Conservation (phyloP, 2,797 vertebrate genomes). For the Oreochromis mossambicus region DNA sequence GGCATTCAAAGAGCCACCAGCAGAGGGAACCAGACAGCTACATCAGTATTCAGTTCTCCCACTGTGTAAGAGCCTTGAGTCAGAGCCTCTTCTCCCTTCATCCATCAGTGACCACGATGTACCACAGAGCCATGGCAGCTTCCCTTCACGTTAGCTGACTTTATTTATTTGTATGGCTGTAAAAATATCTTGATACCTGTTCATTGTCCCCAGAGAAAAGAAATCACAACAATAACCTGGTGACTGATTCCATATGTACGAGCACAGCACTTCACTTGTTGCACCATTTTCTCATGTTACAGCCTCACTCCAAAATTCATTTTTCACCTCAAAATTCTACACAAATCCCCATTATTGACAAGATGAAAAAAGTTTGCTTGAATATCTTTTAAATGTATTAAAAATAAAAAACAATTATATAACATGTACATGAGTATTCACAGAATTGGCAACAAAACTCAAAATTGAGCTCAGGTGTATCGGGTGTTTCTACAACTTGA, state of each 20-base stretch:
- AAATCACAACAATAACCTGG: background rate
- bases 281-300: background rate
- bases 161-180: background rate
- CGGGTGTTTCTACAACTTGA: background rate
- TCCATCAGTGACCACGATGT: background rate
- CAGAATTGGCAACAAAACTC: background rate
- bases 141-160: background rate
- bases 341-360: background rate
- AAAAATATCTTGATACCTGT: background rate
- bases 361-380: background rate
- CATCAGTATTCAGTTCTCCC: background rate
- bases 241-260: background rate
- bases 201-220: background rate
- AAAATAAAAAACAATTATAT: background rate
- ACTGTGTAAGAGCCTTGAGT: background rate
- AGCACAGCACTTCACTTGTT: background rate
- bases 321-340: background rate
- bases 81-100: background rate
- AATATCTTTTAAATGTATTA: background rate
- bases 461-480: background rate
- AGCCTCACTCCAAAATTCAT: background rate
- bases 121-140: background rate
- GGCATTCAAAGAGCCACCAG: constrained; percentile 1
- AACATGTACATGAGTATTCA: background rate
- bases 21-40: constrained; percentile 54